phyloP scores from a whole-genome alignment of 1,140 invertebrate species.

The Lordiphosa stackelbergi region DNA sequence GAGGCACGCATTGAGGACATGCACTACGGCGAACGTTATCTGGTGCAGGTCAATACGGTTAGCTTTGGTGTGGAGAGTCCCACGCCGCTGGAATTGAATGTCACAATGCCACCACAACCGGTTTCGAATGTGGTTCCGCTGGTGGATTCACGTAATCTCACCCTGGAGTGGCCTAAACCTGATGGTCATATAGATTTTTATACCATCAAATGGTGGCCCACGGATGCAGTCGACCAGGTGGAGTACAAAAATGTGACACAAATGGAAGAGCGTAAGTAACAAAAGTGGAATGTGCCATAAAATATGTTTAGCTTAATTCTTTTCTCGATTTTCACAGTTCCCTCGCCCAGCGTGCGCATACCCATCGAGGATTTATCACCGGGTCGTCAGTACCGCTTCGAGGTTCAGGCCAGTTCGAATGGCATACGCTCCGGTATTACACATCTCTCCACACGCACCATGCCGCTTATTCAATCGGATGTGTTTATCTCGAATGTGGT shows the following conservation, averaged over 20 bases:
- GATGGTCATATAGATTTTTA: constrained; percentile 91
- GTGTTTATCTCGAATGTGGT: constrained; percentile 91
- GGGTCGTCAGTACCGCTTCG: constrained; percentile 87
- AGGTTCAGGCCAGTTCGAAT: constrained; percentile 88
- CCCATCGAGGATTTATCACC: constrained; percentile 87
- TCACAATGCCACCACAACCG: constrained; percentile 90
- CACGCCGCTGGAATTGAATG: constrained; percentile 85
- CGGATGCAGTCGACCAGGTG: constrained; percentile 77
- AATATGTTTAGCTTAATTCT: not conserved
- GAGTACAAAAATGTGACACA: constrained; percentile 79
- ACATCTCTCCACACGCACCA: constrained; percentile 85
- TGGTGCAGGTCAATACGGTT: constrained; percentile 90
- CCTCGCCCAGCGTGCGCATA: constrained; percentile 78
- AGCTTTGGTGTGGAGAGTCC: constrained; percentile 89
- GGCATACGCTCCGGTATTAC: constrained; percentile 84
- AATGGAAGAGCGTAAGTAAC: constrained; percentile 43
- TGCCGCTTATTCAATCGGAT: constrained; percentile 93
- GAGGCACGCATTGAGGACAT: constrained; percentile 90
- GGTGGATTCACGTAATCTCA: constrained; percentile 93
- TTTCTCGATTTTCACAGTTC: constrained; percentile 13
- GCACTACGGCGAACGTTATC: constrained; percentile 91
- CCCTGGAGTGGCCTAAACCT: constrained; percentile 90
- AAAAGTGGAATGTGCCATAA: too few relatives aligned
- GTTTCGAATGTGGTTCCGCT: constrained; percentile 87
- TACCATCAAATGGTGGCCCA: constrained; percentile 85